Base-by-base conservation (phyloP, 1,140 invertebrate genomes). In the Hyles vespertilio region DNA sequence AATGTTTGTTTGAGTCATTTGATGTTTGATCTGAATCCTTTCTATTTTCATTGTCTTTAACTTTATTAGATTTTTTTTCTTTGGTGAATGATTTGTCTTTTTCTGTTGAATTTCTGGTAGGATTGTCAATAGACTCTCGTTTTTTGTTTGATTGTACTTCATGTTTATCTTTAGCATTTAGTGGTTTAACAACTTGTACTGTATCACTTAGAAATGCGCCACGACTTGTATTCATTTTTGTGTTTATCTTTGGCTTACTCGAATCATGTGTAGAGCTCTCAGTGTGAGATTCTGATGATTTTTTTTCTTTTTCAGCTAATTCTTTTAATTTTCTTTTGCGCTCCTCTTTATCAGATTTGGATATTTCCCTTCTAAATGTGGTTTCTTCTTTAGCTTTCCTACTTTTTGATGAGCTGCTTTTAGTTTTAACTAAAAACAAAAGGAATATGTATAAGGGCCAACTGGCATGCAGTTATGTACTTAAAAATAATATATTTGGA, bases 281-380 rank as follows among this genome's bases (percentile, higher is more conserved):
- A 9, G 43, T 52, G 55, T 56, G 22, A 55, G 48, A 51, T 54
- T 9, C 50, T 63, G 70, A 59, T 56, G 22, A 65, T 53, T 64
- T 72, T 65, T 79, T 86, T n/a, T 67, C 69, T 66, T 88, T 86
- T n/a, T 49, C 52, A 33, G 84, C 83, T 59, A 88, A 72, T 74
- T 79, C 80, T 65, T 79, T 81, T 5, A 88, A 66, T 65, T 79
- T 88, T 55, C 67, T 78, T 61, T 78, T 85, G n/a, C 83, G 72
- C 57, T 82, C 79, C 72, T 88, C 83, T 65, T 85, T 88, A 70
- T 81, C 75, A 60, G 72, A 74, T 43, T 69, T 65, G 34, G 67
- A 70, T 11, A 80, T 77, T 43, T 59, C 54, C 51, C 40, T 70
- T 74, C 79, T 85, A 40, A 69, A 60, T 36, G 45, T 61, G 64